Evolutionary conservation across 2,113 vertebrate species (phyloP).

Genomic region (Haliaeetus leucogaster): DNA sequence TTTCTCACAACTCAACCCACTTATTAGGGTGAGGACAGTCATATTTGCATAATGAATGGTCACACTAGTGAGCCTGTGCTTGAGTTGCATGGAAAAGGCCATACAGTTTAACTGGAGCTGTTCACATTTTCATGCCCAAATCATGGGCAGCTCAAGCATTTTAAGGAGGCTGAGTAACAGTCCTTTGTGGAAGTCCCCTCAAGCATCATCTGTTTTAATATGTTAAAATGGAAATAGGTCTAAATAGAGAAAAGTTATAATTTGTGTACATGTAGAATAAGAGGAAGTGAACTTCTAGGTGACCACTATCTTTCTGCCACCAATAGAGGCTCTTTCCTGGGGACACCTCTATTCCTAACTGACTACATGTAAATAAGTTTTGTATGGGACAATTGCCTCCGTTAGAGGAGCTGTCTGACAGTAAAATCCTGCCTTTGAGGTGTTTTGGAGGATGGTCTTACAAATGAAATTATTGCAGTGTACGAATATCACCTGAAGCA

Average conservation of each 20-base stretch:
- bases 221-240: not conserved
- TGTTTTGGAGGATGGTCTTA: not conserved
- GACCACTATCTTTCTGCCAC: not conserved
- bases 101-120: not conserved
- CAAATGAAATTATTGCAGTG: not conserved
- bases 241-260: not conserved
- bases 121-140: not conserved
- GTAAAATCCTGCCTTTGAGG: not conserved
- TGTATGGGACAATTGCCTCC: not conserved
- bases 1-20: not conserved
- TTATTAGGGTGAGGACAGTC: not conserved
- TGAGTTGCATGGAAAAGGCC: not conserved
- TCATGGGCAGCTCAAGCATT: not conserved
- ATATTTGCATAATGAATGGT: not conserved
- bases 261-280: not conserved
- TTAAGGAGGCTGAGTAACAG: not conserved
- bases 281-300: not conserved
- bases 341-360: not conserved
- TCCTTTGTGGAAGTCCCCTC: not conserved
- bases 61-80: not conserved
- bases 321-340: not conserved
- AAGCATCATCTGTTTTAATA: not conserved
- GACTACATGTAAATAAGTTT: not conserved
- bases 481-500: not conserved
- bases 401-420: not conserved